Percentiles rank a stretch among this genome's conserved stretches.
Evolutionary conservation across 2,113 vertebrate genomes (phyloP).

Genomic region (Motacilla tschutschensis): DNA sequence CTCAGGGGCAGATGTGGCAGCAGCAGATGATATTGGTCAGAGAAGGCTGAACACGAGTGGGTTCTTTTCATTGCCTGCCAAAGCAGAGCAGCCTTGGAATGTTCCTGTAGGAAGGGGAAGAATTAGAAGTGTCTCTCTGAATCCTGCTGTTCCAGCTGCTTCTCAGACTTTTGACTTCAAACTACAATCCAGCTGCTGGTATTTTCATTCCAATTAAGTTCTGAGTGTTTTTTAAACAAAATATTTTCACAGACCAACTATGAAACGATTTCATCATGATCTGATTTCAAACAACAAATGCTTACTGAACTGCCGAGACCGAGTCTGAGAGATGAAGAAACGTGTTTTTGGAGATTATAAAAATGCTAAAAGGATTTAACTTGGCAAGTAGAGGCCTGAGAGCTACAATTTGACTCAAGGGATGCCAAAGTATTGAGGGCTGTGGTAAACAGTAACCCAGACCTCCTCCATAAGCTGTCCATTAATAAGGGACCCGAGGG

Average conservation of each 20-base stretch:
- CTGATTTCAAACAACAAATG: slow-evolving; percentile 43
- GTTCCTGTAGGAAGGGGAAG: neutral
- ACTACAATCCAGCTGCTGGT: slow-evolving; percentile 47
- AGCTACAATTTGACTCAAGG: slow-evolving; percentile 6
- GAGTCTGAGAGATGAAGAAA: neutral
- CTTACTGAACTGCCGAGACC: neutral
- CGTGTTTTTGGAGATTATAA: slow-evolving; percentile 50
- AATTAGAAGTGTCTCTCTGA: neutral
- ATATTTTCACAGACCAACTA: slow-evolving; percentile 29
- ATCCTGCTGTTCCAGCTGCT: slow-evolving; percentile 41
- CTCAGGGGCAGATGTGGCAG: neutral
- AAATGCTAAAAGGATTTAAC: slow-evolving; percentile 47
- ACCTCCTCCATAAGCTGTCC: slow-evolving; percentile 39
- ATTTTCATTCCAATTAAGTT: slow-evolving; percentile 61
- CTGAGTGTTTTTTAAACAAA: slow-evolving; percentile 61
- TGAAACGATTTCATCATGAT: slow-evolving; percentile 53
- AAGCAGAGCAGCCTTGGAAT: neutral
- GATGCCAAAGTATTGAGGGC: slow-evolving; percentile 41
- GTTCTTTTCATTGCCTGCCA: slow-evolving; percentile 41
- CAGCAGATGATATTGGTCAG: neutral
- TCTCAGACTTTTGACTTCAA: slow-evolving; percentile 10
- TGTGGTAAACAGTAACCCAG: slow-evolving; percentile 53
- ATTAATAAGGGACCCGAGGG: slow-evolving; percentile 38
- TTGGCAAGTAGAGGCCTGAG: slow-evolving; percentile 38
- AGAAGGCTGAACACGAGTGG: neutral